Base-by-base conservation (phyloP, 2,888 invertebrate genomes). In the Caenorhabditis imperialis region DNA sequence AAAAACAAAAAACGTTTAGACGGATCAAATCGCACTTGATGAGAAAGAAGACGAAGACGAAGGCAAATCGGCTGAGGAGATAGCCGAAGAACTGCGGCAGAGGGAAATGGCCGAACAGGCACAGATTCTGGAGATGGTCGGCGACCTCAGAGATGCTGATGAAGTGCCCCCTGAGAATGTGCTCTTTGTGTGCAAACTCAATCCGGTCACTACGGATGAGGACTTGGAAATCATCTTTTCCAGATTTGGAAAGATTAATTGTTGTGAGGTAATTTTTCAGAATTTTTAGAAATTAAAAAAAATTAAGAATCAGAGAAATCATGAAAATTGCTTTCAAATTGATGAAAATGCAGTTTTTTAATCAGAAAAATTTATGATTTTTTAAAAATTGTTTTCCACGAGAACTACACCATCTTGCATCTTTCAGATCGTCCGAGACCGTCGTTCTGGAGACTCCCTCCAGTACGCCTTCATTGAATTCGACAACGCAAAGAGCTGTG, bases 391-490 rank as follows among this genome's bases (percentile, higher is more conserved):
- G n/a, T n/a, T n/a, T n/a, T n/a, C 27, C 12, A 18, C 54, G 38
- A 22, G 98, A 37, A 37, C 14, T 37, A 10, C n/a, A 4, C 8
- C 6, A 14, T n/a, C n/a, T 2, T 20, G 91, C n/a, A n/a, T n/a
- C n/a, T 95, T 98, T 14, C 51, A 74, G 67, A 77, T 81, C 0
- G 98, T 99, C 79, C 91, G 95, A 83, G 99, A 99, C 89, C 92
- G 93, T 80, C 93, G 94, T 87, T 92, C 93, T 1, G 93, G 93
- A 0, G 96, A 97, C 88, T 99, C 98, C 0, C 90, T 99, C 62
- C 99, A 99, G 88, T 99, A 99, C 90, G 98, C 98, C 0, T 99
- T 99, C 89, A 94, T 99, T 67, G 99, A 99, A 89, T 99, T 98
- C 90, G 93, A 93, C 75, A 93, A 95, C 79, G 90, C 88, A 53